These are phyloP conservation scores for Idaea biselata DNA, from an alignment of 2,888 invertebrate genomes.

Conservation along the genomic window DNA sequence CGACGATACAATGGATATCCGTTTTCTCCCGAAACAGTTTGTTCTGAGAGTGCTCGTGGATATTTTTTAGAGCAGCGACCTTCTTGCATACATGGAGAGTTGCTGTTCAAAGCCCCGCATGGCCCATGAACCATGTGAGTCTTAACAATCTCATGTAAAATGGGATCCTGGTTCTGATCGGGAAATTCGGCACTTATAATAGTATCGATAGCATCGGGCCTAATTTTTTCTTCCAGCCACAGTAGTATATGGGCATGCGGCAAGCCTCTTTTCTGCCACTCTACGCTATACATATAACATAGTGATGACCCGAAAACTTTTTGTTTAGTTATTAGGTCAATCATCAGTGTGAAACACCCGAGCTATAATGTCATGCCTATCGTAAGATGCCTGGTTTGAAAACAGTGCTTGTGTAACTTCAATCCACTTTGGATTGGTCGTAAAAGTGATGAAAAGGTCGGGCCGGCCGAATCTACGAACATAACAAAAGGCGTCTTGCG, in stretches of 20 bases:
- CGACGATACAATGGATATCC: neutral
- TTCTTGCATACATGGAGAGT: neutral
- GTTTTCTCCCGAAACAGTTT: neutral
- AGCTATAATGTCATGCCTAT: constrained; percentile 10
- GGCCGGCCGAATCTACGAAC: constrained; percentile 25
- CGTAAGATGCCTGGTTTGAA: neutral
- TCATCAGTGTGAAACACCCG: constrained; percentile 15
- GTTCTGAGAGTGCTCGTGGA: neutral
- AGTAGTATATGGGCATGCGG: constrained; percentile 36
- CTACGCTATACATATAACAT: constrained; percentile 27
- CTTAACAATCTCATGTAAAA: neutral
- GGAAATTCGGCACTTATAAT: constrained; percentile 17
- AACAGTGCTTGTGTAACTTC: constrained; percentile 6
- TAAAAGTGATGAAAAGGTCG: constrained; percentile 11
- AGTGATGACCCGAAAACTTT: constrained; percentile 17
- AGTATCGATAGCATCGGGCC: constrained; percentile 27
- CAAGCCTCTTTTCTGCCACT: constrained; percentile 38
- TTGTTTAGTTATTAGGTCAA: constrained; percentile 21
- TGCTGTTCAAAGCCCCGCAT: neutral
- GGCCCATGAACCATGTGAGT: neutral
- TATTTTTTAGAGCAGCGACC: neutral
- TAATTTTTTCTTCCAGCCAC: constrained; percentile 32
- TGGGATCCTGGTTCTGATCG: neutral
- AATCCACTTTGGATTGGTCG: constrained; percentile 9
- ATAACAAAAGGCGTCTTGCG: constrained; percentile 38